Evolutionary conservation across 2,113 vertebrate genomes (phyloP).

Genomic region (Echinops telfairi): DNA sequence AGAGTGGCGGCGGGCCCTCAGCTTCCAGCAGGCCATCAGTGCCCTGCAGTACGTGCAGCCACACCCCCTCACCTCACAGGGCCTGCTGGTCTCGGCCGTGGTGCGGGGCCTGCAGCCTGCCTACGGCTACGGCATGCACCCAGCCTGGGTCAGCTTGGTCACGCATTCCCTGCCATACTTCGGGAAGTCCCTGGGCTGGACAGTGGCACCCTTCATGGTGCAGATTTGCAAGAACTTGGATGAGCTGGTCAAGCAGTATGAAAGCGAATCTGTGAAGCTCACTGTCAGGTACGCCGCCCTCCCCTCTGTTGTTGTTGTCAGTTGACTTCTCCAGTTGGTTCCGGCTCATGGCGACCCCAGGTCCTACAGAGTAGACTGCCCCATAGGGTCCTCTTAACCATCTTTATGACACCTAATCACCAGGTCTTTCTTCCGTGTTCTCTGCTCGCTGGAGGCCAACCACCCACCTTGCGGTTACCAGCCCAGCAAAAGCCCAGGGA

Average conservation of each 20-base stretch:
- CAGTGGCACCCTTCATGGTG: slow-evolving; percentile 92
- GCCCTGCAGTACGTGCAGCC: slow-evolving; percentile 93
- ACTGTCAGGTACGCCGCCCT: slow-evolving; percentile 87
- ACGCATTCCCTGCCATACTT: slow-evolving; percentile 93
- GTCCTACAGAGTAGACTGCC: neutral
- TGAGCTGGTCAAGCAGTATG: slow-evolving; percentile 94
- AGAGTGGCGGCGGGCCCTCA: slow-evolving; percentile 95
- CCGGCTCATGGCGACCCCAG: neutral
- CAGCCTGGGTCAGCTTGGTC: slow-evolving; percentile 95
- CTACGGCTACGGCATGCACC: slow-evolving; percentile 96
- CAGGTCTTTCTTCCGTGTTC: neutral
- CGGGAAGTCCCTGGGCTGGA: slow-evolving; percentile 95
- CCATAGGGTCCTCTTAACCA: neutral
- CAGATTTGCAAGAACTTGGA: slow-evolving; percentile 98
- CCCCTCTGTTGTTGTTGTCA: neutral
- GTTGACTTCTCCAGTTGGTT: neutral
- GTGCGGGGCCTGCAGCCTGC: slow-evolving; percentile 94
- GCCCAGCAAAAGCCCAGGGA: neutral
- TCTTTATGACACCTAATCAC: neutral
- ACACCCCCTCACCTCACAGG: slow-evolving; percentile 96
- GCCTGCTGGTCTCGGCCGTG: slow-evolving; percentile 95
- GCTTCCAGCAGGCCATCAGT: slow-evolving; percentile 96
- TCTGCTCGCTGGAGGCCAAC: neutral
- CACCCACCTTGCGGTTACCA: neutral
- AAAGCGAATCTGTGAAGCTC: slow-evolving; percentile 91